These are phyloP conservation scores for Choloepus didactylus DNA, from an alignment of 2,797 vertebrate genomes.

Conservation along the genomic window DNA sequence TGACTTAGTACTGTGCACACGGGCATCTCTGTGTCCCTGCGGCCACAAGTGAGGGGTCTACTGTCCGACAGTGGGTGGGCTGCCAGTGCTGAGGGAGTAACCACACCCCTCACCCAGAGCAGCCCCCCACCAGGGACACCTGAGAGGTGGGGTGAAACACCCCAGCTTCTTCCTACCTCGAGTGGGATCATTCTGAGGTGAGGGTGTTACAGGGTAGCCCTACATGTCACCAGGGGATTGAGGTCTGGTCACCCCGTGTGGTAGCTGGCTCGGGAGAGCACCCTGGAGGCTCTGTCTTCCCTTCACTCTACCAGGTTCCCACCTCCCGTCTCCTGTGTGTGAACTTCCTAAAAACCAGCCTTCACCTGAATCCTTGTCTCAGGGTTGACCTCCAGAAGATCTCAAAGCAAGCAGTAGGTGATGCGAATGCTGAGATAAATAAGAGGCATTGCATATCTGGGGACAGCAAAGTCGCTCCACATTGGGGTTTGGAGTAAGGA, in stretches of 20 bases:
- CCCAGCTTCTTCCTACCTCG: neutral
- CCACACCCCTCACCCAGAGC: rapidly evolving
- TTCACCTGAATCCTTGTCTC: neutral
- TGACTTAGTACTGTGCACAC: too few relatives aligned
- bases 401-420: neutral
- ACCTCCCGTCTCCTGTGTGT: too few relatives aligned
- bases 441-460: too few relatives aligned
- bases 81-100: neutral
- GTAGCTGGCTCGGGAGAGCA: neutral
- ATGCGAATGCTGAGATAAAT: too few relatives aligned
- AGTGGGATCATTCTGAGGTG: too few relatives aligned
- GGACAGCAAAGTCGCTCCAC: neutral
- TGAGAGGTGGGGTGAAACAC: rapidly evolving
- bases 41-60: rapidly evolving
- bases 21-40: too few relatives aligned
- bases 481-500: too few relatives aligned
- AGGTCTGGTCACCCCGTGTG: too few relatives aligned
- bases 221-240: neutral
- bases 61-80: neutral
- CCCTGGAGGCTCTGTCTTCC: too few relatives aligned
- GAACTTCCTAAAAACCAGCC: neutral
- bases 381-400: neutral
- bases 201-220: neutral
- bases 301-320: neutral
- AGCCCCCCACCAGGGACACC: neutral